phyloP scores from a whole-genome alignment of 2,888 invertebrate species.

The Patella ulyssiponensis region DNA sequence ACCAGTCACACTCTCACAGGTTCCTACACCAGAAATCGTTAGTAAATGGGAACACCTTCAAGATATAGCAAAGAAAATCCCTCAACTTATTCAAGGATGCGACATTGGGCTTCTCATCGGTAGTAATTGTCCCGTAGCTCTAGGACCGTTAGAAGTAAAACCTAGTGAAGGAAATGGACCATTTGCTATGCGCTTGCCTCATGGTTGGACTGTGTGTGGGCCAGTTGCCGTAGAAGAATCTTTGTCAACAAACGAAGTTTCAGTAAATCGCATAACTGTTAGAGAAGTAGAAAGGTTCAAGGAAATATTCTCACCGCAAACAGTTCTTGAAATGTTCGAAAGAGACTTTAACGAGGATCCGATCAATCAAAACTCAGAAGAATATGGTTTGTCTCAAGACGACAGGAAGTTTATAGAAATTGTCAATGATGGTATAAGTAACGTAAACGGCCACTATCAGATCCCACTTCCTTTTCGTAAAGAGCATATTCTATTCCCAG shows the following conservation, averaged over 20 bases:
- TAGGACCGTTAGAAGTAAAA: constrained; percentile 3
- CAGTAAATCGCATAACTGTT: no score
- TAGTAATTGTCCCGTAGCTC: background rate
- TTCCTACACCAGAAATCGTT: constrained; percentile 5
- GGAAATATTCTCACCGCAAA: background rate
- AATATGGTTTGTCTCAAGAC: no score
- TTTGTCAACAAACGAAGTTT: no score
- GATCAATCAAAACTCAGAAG: no score
- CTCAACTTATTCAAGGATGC: background rate
- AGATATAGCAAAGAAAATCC: background rate
- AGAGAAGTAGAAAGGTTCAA: no score
- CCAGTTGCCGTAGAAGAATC: background rate
- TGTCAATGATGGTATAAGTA: no score
- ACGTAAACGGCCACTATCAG: no score
- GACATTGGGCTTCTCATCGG: background rate
- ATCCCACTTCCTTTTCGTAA: no score
- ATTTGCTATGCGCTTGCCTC: background rate
- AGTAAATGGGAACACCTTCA: background rate
- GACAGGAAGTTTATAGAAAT: no score
- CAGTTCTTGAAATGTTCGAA: no score
- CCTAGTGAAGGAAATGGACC: constrained; percentile 5
- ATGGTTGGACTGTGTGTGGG: constrained; percentile 1
- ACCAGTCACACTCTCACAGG: background rate
- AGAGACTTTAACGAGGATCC: no score
- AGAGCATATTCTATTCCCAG: no score